phyloP scores from a whole-genome alignment of 2,888 invertebrate genomes.

The Lingula anatina region DNA sequence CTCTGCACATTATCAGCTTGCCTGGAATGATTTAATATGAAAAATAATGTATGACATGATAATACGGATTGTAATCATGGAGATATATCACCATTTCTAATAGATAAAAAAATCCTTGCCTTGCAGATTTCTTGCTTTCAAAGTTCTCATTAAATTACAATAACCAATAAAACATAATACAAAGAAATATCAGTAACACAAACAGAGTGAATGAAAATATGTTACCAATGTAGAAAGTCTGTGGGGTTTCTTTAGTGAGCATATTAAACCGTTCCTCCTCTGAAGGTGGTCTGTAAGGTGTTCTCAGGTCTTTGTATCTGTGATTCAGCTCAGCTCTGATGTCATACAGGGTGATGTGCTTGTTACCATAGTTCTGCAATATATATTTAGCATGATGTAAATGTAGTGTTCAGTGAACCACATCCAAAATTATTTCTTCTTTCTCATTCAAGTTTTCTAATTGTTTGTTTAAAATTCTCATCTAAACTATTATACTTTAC shows the following conservation, averaged over 20 bases:
- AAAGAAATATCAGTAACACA: too few species aligned
- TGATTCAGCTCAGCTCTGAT: slow-evolving; percentile 92
- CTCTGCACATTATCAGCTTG: slow-evolving; percentile 62
- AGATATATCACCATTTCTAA: neutral
- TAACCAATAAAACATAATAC: too few species aligned
- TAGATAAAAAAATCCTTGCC: neutral
- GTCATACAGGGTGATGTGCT: slow-evolving; percentile 86
- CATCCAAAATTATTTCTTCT: too few species aligned
- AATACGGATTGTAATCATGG: neutral
- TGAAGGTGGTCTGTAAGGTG: slow-evolving; percentile 71
- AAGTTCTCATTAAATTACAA: too few species aligned
- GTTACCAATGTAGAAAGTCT: slow-evolving; percentile 85
- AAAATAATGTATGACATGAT: neutral
- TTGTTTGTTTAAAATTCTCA: too few species aligned
- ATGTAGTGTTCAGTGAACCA: too few species aligned
- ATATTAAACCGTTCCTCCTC: slow-evolving; percentile 89
- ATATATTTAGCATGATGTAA: too few species aligned
- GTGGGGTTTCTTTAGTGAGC: slow-evolving; percentile 91
- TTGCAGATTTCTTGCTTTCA: too few species aligned
- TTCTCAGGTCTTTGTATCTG: slow-evolving; percentile 77
- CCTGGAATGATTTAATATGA: slow-evolving; percentile 30
- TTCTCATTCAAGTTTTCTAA: too few species aligned
- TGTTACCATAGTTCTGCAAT: slow-evolving; percentile 62
- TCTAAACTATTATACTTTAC: too few species aligned
- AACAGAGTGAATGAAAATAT: slow-evolving; percentile 1